Evolutionary conservation across 2,113 vertebrate genomes (phyloP).

Genomic region (Gasterosteus nipponicus): DNA sequence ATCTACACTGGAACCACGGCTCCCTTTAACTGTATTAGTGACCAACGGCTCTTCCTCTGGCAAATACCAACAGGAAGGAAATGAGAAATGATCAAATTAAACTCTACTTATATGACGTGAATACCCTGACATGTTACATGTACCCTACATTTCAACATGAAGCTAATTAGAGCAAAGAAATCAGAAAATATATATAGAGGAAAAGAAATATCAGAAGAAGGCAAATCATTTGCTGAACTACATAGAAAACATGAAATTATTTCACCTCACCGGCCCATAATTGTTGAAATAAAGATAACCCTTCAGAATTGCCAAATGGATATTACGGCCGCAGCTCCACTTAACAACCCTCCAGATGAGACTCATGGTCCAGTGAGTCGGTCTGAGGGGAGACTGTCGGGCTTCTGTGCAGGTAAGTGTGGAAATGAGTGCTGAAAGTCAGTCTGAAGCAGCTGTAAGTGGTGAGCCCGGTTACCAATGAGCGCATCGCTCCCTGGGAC

Average conservation of each 20-base stretch:
- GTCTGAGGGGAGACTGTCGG: slow-evolving; percentile 23
- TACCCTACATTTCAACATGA: not conserved
- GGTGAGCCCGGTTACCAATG: slow-evolving; percentile 44
- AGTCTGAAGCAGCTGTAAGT: slow-evolving; percentile 41
- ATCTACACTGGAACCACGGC: slow-evolving; percentile 2
- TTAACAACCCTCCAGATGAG: slow-evolving; percentile 25
- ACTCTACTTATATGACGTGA: slow-evolving; percentile 1
- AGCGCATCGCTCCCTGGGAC: slow-evolving; percentile 47
- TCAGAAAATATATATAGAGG: not conserved
- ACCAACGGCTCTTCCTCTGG: slow-evolving; percentile 9
- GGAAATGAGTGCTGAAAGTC: slow-evolving; percentile 25
- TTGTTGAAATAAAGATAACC: not conserved
- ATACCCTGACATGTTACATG: slow-evolving; percentile 2
- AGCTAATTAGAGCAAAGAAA: slow-evolving; percentile 1
- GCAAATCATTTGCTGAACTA: not conserved
- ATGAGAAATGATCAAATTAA: slow-evolving; percentile 35
- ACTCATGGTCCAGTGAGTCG: slow-evolving; percentile 6
- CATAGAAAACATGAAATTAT: not conserved
- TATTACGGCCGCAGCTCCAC: not conserved
- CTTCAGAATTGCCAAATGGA: not conserved
- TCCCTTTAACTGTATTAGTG: slow-evolving; percentile 25
- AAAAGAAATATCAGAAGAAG: not conserved
- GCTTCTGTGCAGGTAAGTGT: slow-evolving; percentile 16
- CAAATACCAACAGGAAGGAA: slow-evolving; percentile 25
- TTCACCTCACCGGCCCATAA: not conserved